A percentile compares a stretch with the other conserved stretches of the same genome.
These are phyloP conservation scores for Hippocampus guttulatus DNA, from an alignment of 2,113 vertebrate genomes.

Conservation along the genomic window DNA sequence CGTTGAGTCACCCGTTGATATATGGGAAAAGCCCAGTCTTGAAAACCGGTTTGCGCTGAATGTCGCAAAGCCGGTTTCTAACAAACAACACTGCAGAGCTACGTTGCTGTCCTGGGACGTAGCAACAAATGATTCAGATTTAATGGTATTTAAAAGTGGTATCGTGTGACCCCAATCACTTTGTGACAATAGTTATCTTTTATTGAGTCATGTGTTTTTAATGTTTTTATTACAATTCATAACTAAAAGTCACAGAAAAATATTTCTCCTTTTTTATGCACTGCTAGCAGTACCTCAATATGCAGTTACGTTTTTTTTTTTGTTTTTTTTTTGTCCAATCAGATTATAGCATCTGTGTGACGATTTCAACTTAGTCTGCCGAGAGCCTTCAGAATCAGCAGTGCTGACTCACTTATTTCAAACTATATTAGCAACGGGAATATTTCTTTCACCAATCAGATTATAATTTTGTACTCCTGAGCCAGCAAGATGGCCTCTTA, in stretches of 20 bases:
- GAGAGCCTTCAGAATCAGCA: no score
- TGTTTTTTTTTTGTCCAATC: no score
- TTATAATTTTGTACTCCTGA: no score
- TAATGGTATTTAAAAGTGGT: not conserved
- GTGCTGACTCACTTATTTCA: no score
- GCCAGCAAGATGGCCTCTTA: no score
- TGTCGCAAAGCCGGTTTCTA: constrained; percentile 60
- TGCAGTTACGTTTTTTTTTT: no score
- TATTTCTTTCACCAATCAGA: no score
- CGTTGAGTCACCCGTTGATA: constrained; percentile 2
- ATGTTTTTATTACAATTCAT: not conserved
- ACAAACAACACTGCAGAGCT: constrained; percentile 2
- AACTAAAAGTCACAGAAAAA: not conserved
- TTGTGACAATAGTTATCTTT: not conserved
- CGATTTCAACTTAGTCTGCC: no score
- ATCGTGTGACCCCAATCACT: not conserved
- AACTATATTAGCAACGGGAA: no score
- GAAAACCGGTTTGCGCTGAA: constrained; percentile 51
- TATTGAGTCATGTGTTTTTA: not conserved
- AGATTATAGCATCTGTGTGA: no score
- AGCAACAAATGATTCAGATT: not conserved
- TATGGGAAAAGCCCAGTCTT: constrained; percentile 40
- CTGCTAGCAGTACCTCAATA: no score
- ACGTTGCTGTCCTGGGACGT: not conserved
- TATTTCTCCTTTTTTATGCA: no score